phyloP scores from a whole-genome alignment of 2,113 vertebrate species.

The Orcinus orca region DNA sequence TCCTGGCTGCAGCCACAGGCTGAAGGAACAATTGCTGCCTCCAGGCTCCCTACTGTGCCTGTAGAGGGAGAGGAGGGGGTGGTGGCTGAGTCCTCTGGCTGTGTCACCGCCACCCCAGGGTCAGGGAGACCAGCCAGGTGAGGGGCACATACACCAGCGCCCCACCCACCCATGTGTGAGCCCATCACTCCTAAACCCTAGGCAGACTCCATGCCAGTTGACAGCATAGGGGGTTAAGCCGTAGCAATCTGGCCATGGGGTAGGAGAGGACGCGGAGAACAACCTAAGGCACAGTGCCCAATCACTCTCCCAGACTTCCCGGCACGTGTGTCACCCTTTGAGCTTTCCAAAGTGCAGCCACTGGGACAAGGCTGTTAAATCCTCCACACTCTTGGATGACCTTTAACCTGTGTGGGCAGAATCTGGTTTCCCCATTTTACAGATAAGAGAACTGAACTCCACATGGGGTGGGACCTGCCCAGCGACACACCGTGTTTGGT shows the following conservation, averaged over 20 bases:
- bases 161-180: neutral
- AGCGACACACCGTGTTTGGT: neutral
- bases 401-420: neutral
- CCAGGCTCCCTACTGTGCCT: neutral
- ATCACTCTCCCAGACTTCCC: neutral
- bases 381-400: neutral
- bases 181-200: neutral
- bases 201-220: neutral
- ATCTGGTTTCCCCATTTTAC: slow-evolving; percentile 31
- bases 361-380: neutral
- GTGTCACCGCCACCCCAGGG: neutral
- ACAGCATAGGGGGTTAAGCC: neutral
- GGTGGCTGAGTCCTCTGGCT: neutral
- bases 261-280: neutral
- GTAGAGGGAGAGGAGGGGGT: neutral
- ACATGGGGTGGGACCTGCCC: neutral
- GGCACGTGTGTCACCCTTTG: neutral
- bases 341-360: neutral
- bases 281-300: neutral
- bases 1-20: neutral
- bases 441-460: slow-evolving; percentile 39
- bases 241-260: neutral
- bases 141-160: fast-evolving
- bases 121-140: neutral
- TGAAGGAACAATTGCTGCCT: neutral